Percentiles rank a stretch among this genome's conserved stretches.
Conservation (phyloP, 2,888 invertebrate genomes). For the Drosophila ochracea region DNA sequence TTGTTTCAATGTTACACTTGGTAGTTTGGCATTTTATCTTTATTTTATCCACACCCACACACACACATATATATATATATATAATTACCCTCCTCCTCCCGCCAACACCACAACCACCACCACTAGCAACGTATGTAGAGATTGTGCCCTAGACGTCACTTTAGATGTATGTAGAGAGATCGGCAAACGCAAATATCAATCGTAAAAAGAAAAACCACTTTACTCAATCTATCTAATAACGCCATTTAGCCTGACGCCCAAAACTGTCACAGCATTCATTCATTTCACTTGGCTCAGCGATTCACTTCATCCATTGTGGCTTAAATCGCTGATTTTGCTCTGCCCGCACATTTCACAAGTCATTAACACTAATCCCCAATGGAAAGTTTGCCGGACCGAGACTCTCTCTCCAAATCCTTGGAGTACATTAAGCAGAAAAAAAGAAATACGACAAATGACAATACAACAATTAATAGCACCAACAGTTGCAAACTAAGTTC, state of each 20-base stretch:
- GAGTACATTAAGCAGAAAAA: slow-evolving; percentile 45
- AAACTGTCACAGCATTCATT: slow-evolving; percentile 14
- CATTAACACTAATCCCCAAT: slow-evolving; percentile 69
- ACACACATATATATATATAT: not conserved
- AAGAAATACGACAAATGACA: slow-evolving; percentile 9
- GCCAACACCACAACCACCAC: slow-evolving; percentile 5
- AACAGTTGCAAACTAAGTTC: slow-evolving; percentile 31
- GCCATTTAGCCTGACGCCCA: slow-evolving; percentile 29
- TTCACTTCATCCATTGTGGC: slow-evolving; percentile 43
- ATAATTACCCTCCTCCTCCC: slow-evolving; percentile 21
- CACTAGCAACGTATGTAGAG: slow-evolving; percentile 52
- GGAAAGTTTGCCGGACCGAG: slow-evolving; percentile 26
- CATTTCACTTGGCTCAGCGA: slow-evolving; percentile 34
- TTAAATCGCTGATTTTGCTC: slow-evolving; percentile 46
- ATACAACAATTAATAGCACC: slow-evolving; percentile 56
- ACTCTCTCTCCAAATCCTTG: slow-evolving; percentile 40
- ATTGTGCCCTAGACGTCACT: slow-evolving; percentile 79
- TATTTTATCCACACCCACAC: not conserved
- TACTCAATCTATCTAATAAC: slow-evolving; percentile 8
- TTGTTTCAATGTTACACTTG: slow-evolving; percentile 5
- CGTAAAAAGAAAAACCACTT: slow-evolving; percentile 7
- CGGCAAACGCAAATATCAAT: slow-evolving; percentile 27
- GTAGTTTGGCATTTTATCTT: slow-evolving; percentile 5
- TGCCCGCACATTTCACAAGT: slow-evolving; percentile 66
- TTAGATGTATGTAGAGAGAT: slow-evolving; percentile 71